Base-by-base conservation (phyloP, 2,888 invertebrate genomes). In the Pseudolycoriella hygida region DNA sequence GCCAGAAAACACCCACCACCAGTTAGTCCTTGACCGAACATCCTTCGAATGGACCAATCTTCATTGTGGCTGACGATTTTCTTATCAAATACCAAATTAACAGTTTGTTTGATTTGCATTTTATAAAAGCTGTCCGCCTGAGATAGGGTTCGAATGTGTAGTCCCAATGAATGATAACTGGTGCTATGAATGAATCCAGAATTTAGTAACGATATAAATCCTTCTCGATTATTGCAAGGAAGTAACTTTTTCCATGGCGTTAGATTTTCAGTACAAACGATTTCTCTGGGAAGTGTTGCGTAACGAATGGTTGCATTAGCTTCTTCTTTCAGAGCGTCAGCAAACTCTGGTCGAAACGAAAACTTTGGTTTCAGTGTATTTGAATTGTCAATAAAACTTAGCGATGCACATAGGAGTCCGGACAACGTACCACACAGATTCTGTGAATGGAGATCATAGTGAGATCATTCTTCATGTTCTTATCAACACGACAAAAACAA, bases 221-320 rank as follows among this genome's bases (percentile, higher is more conserved):
- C 97, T 56, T 76, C 74, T 61, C 75, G 81, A n/a, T 84, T 81
- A 62, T 86, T 85, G 67, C 98, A 99, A 0, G 98, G 97, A 40
- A 99, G 64, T 3, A 99, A 68, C 61, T 97, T 98, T 57, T 93
- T 92, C 85, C 96, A 97, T 1, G 98, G 97, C 12, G 98, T 97
- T 54, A 98, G 68, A 68, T 98, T 98, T 68, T 99, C 98, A 0
- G 97, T 98, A 60, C 98, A 98, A 3, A 96, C 92, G 54, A 90
- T 87, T 71, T 99, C 98, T 51, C 89, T 73, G 0, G 97, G 93
- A 49, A 98, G 63, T n/a, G 87, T 80, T 1, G 94, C 82, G 67
- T 94, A 96, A 54, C 86, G 67, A 40, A 81, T 61, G 62, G 53
- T 4, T 3, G 19, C 3, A 17, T 11, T 17, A 11, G 41, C 49